These are phyloP conservation scores for Porphyrio hochstetteri DNA, from an alignment of 2,113 vertebrate species.

Conservation along the genomic window DNA sequence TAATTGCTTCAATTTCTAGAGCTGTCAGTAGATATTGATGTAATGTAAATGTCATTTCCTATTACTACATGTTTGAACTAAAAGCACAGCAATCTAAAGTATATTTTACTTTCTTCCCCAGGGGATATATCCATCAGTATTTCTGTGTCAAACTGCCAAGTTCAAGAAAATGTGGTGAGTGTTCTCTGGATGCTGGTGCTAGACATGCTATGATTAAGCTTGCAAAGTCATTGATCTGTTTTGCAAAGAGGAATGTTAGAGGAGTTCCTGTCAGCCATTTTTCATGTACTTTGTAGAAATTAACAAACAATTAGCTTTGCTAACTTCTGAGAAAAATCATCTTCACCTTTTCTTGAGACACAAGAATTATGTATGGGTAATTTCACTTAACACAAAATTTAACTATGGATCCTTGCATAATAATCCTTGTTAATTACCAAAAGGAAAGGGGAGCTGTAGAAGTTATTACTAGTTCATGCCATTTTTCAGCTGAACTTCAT, in stretches of 20 bases:
- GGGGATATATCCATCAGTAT: slow-evolving; percentile 94
- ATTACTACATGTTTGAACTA: slow-evolving; percentile 21
- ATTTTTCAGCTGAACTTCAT: not conserved
- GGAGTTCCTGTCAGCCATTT: not conserved
- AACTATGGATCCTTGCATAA: not conserved
- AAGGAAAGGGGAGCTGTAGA: not conserved
- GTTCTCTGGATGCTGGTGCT: slow-evolving; percentile 16
- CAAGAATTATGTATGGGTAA: not conserved
- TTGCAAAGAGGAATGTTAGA: slow-evolving; percentile 7
- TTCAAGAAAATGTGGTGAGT: slow-evolving; percentile 98
- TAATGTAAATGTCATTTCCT: slow-evolving; percentile 39
- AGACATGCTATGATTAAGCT: slow-evolving; percentile 11
- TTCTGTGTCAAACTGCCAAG: slow-evolving; percentile 95
- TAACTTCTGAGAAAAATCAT: not conserved
- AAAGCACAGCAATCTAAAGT: slow-evolving; percentile 41
- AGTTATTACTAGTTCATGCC: not conserved
- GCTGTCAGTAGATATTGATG: slow-evolving; percentile 21
- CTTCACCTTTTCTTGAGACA: not conserved
- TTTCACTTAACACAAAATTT: not conserved
- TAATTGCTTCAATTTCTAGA: slow-evolving; percentile 40
- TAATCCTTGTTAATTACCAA: slow-evolving; percentile 19
- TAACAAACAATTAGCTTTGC: not conserved
- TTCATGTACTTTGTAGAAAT: slow-evolving; percentile 8
- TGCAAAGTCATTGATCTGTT: slow-evolving; percentile 33
- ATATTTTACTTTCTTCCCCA: slow-evolving; percentile 72